Evolutionary conservation across 2,888 invertebrate genomes (phyloP), one percentile per base, ranked within the genome.

Genomic region (Euspilapteryx auroguttella): DNA sequence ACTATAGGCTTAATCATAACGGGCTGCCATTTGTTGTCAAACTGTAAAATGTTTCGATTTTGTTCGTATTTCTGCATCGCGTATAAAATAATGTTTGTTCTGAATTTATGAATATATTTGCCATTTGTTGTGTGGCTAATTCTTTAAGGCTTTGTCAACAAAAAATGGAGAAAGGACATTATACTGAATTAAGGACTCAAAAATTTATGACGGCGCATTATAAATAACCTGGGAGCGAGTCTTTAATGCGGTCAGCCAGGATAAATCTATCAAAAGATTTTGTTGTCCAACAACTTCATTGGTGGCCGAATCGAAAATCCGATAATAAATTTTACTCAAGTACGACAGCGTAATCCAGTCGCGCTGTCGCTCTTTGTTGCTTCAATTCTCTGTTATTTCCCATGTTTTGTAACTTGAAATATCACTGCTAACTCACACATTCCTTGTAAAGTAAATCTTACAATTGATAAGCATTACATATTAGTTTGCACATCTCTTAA

Each of bases 241-340:
- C 61, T 66, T 66, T 68, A 17, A 71, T 65, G 63, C 66, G 69
- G 69, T 65, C 66, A 68, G 53, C 64, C 62, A 59, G 71, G 71
- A 75, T 73, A 71, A 71, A 73, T 75, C 71, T 73, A 75, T 73
- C 73, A 75, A 68, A 71, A 73, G 73, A 75, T 71, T 75, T 71
- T 71, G 71, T 71, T 68, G 71, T 71, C 69, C 68, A 66, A 75
- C 73, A 73, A 69, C 73, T 69, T 73, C 73, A 75, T 75, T 71
- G 73, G 73, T 75, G 73, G 73, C 71, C 73, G 66, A 69, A 69
- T 68, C 69, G 71, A 71, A 71, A 75, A 73, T 73, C 73, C 69
- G 63, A 73, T 68, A 69, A 75, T 75, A 75, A 75, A 75, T 75
- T 71, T 69, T 61, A 71, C 71, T 71, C 69, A 68, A 69, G 64